Conservation (phyloP, 2,797 vertebrate species). For the Silurus lanzhouensis region DNA sequence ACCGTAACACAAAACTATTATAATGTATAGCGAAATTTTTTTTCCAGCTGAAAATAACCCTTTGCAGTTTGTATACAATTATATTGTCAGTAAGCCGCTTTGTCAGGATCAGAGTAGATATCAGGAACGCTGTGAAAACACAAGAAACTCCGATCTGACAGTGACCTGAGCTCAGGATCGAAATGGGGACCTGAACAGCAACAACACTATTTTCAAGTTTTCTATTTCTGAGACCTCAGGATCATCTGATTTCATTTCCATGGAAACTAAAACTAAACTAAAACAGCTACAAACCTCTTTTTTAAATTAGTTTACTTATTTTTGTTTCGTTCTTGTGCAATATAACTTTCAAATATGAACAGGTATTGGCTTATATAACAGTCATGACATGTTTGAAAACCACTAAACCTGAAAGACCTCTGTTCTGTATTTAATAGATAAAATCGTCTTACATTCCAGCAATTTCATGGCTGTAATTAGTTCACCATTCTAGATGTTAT, state of each 20-base stretch:
- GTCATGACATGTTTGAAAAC: neutral
- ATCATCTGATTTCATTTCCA: neutral
- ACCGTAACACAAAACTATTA: neutral
- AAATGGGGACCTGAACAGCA: neutral
- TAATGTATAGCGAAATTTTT: neutral
- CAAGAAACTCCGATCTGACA: neutral
- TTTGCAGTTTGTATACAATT: neutral
- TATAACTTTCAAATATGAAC: neutral
- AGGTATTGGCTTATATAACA: neutral
- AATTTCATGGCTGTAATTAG: neutral
- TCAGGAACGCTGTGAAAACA: neutral
- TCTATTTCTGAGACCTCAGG: neutral
- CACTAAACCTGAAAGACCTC: neutral
- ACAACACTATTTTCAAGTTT: too few relatives aligned
- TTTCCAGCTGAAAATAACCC: neutral
- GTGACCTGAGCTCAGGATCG: neutral
- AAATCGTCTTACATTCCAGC: too few relatives aligned
- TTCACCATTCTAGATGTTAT: neutral
- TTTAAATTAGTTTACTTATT: neutral
- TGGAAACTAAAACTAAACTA: neutral
- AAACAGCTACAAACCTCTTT: neutral
- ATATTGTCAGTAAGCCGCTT: neutral
- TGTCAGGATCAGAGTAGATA: neutral
- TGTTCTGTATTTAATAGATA: neutral
- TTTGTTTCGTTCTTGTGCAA: neutral